phyloP scores from a whole-genome alignment of 2,797 vertebrate species.

The Apogon talboti region DNA sequence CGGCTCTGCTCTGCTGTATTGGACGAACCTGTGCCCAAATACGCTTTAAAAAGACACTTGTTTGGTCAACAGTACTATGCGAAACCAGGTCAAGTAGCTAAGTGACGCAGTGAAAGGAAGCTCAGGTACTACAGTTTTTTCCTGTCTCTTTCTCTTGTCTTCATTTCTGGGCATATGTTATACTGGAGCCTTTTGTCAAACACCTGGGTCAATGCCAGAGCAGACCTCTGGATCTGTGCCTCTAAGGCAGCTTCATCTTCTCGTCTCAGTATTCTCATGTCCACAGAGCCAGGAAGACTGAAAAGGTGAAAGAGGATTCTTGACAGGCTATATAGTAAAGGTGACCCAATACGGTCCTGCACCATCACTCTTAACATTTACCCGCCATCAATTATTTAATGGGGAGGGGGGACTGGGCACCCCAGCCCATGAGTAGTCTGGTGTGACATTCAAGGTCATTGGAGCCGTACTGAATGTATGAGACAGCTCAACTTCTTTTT shows the following conservation, averaged over 20 bases:
- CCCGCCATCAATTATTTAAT: conserved; percentile 70
- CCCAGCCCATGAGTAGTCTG: conserved; percentile 26
- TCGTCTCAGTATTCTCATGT: neutral
- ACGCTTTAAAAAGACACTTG: conserved; percentile 40
- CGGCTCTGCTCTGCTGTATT: conserved; percentile 24
- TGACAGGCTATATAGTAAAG: conserved; percentile 41
- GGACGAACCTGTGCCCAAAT: conserved; percentile 32
- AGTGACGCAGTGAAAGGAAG: conserved; percentile 15
- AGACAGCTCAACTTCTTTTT: conserved; percentile 75
- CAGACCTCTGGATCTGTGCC: neutral
- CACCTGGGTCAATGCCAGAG: conserved; percentile 24
- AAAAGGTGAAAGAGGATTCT: conserved; percentile 44
- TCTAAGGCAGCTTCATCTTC: conserved; percentile 12
- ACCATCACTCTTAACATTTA: conserved; percentile 53
- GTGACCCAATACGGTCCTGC: conserved; percentile 35
- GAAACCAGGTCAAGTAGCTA: conserved; percentile 51
- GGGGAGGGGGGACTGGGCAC: conserved; percentile 1
- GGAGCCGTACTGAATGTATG: conserved; percentile 57
- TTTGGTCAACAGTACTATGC: conserved; percentile 45
- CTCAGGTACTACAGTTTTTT: conserved; percentile 5
- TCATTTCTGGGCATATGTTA: conserved; percentile 14
- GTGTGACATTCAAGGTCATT: conserved; percentile 64
- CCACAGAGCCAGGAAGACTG: conserved; percentile 19
- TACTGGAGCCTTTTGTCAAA: conserved; percentile 7
- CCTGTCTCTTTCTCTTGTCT: conserved; percentile 27